Base-by-base conservation (phyloP, 53 echinoderm and acorn worm genomes). In the Stichopus horrens region DNA sequence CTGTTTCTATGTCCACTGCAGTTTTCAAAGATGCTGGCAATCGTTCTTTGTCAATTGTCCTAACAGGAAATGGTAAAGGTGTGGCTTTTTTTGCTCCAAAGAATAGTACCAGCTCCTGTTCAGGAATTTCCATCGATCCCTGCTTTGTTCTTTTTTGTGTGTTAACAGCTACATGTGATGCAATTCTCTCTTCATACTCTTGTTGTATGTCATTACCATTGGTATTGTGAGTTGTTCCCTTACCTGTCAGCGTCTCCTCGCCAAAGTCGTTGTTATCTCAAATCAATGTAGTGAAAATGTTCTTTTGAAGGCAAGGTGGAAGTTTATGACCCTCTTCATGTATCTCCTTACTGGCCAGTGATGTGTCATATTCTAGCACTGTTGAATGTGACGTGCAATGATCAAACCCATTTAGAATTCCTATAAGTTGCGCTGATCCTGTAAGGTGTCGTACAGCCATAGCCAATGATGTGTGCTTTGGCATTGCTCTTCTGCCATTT, bases 401-500 rank as follows among this genome's bases (percentile, higher is more conserved):
- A 51, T 4, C 52, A 76, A 76, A 51, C 52, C 76, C 76, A 76
- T 76, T 59, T 59, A 59, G 59, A 59, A 59, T 59, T 9, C 59
- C 59, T 9, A 59, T 59, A 11, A 59, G 59, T 59, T 59, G 59
- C 4, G 86, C 65, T 21, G 59, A 53, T 6, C 56, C 83, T 9
- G 54, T 83, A 54, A 83, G 83, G 57, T 83, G 83, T 52, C 83
- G 57, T 21, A 86, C 59, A 10, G 86, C 86, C 86, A 86, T 86
- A 5, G 86, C 58, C 52, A 86, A 60, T 59, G 86, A 86, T 5
- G 86, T 86, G 21, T 86, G 86, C 76, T 86, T 92, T 21, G 92
- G 92, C 90, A 87, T 86, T 68, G 78, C n/a, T 74, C 55, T 89
- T 58, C 58, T 90, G 74, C 92, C 92, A 23, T 89, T 92, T 5